Conservation (phyloP, 2,888 invertebrate species). For the Linyphia triangularis region DNA sequence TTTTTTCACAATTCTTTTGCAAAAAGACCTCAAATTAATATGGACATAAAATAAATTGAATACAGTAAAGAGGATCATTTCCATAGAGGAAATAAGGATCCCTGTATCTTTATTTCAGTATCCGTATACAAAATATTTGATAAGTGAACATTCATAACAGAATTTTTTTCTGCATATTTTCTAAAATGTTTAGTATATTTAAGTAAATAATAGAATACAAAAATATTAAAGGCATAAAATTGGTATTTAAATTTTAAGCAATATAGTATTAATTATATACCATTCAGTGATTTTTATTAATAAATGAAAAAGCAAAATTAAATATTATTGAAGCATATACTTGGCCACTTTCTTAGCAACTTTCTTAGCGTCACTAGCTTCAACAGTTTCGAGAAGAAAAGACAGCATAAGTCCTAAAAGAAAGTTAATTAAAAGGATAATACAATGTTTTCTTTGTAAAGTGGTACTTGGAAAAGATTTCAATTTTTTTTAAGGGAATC, state of each 20-base stretch:
- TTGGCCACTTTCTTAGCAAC: slow-evolving; percentile 57
- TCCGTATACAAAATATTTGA: no score
- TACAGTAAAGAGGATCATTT: no score
- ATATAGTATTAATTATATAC: not conserved
- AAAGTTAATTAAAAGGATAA: no score
- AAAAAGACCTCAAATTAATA: no score
- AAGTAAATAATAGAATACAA: no score
- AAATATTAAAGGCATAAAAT: not conserved
- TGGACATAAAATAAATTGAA: no score
- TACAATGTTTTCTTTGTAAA: not conserved
- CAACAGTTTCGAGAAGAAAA: slow-evolving; percentile 14
- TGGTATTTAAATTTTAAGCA: not conserved
- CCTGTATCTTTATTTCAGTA: no score
- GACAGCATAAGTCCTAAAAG: slow-evolving; percentile 23
- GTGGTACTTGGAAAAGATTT: not conserved
- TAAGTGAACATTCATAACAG: no score
- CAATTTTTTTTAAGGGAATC: not conserved
- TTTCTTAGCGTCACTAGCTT: slow-evolving; percentile 39
- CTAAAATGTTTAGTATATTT: not conserved
- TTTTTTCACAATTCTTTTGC: no score
- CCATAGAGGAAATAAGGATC: no score
- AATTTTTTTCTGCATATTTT: no score
- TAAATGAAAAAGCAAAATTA: not conserved
- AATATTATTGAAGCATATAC: slow-evolving; percentile 4
- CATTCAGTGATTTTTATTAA: not conserved